These are phyloP conservation scores for Coracias cyanogaster DNA, from an alignment of 2,797 vertebrate genomes.

Conservation along the genomic window DNA sequence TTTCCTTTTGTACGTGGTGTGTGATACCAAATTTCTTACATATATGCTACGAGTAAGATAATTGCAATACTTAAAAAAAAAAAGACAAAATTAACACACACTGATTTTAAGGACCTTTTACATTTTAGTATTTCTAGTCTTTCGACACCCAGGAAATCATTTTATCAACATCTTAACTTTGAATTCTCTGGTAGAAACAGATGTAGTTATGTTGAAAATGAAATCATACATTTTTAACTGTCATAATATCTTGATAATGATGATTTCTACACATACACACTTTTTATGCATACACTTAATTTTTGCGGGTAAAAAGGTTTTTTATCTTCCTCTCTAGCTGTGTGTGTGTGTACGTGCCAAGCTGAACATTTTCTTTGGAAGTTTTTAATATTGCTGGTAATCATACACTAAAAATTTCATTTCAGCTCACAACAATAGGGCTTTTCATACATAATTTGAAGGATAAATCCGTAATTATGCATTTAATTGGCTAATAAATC, in stretches of 20 bases:
- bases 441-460: constrained; percentile 43
- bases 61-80: neutral
- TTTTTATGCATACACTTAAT: too few species aligned
- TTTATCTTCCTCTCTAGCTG: neutral
- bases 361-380: neutral
- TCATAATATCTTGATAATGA: neutral
- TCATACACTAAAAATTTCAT: neutral
- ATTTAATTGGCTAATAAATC: constrained; percentile 70
- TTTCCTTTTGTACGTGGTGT: neutral
- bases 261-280: neutral
- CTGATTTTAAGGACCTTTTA: neutral
- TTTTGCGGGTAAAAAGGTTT: neutral
- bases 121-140: neutral
- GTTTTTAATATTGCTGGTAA: constrained; percentile 5
- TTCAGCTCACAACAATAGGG: neutral
- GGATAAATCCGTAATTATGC: constrained; percentile 48
- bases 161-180: neutral
- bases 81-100: neutral
- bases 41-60: neutral
- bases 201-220: neutral
- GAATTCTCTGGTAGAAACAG: neutral
- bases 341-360: neutral
- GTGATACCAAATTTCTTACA: neutral
- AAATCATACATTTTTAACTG: neutral
- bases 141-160: neutral